A percentile compares a stretch with the other conserved stretches of the same genome.
phyloP scores from a whole-genome alignment of 2,888 invertebrate species.

The Vandiemenella viatica region DNA sequence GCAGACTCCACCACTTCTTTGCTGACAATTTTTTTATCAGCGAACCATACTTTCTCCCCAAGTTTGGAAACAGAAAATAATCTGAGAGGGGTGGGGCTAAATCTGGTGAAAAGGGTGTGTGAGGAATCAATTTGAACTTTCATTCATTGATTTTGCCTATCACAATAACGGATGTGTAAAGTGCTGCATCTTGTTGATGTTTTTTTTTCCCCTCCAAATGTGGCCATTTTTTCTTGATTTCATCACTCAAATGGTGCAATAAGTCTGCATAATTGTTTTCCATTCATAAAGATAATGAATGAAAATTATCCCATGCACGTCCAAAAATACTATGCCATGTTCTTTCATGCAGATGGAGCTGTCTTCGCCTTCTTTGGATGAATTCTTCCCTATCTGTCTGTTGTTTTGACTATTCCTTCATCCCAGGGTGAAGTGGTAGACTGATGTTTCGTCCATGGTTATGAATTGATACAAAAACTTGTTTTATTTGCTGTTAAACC shows the following conservation, averaged over 20 bases:
- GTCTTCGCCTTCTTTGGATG: not conserved
- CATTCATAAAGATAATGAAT: not conserved
- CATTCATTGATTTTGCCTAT: slow-evolving; percentile 13
- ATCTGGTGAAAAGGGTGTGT: slow-evolving; percentile 10
- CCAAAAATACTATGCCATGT: not conserved
- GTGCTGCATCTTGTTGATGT: not conserved
- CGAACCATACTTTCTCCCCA: slow-evolving; percentile 11
- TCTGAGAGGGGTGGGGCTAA: slow-evolving; percentile 9
- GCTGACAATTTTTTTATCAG: slow-evolving; percentile 14
- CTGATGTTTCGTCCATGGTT: not conserved
- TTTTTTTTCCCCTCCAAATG: not conserved
- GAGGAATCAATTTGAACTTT: slow-evolving; percentile 13
- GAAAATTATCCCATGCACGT: not conserved
- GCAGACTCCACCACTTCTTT: slow-evolving; percentile 14
- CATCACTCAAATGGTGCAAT: not conserved
- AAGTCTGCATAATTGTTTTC: not conserved
- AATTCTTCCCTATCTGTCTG: not conserved
- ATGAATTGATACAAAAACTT: not conserved
- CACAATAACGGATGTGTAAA: slow-evolving; percentile 5
- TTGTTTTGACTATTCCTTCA: not conserved
- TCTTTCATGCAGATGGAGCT: not conserved
- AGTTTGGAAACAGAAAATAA: too few relatives aligned
- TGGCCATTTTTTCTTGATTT: not conserved
- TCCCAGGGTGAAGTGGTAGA: not conserved
- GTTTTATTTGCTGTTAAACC: not conserved